Percentiles rank a stretch among this genome's conserved stretches.
phyloP scores from a whole-genome alignment of 2,888 invertebrate genomes.

The Coelinius sp. region DNA sequence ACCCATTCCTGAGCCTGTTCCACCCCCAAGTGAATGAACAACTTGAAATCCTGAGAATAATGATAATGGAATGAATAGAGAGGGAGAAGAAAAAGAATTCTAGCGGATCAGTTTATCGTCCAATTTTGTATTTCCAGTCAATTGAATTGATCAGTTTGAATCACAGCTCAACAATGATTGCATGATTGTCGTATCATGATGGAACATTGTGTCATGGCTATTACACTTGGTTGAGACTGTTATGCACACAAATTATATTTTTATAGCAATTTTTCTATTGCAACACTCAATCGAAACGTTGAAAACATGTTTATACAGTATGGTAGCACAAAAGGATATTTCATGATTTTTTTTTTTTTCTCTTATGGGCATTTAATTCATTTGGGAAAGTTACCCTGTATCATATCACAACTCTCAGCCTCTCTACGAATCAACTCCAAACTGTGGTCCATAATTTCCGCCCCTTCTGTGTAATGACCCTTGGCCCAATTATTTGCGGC shows the following conservation, averaged over 20 bases:
- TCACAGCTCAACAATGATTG: conserved; percentile 22
- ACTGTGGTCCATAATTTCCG: conserved; percentile 84
- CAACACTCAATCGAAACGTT: not conserved
- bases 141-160: conserved; percentile 25
- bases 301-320: too few species aligned
- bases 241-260: not conserved
- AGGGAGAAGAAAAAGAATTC: not conserved
- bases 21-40: conserved; percentile 86
- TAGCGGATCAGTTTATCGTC: not conserved
- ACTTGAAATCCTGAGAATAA: conserved; percentile 77
- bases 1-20: conserved; percentile 82
- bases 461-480: conserved; percentile 94
- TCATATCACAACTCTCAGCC: conserved; percentile 90
- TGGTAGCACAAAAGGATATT: too few species aligned
- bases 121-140: not conserved
- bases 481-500: conserved; percentile 73
- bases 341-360: too few species aligned
- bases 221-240: not conserved
- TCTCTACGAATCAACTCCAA: conserved; percentile 85
- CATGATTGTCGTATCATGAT: conserved; percentile 20
- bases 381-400: conserved; percentile 72
- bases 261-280: not conserved
- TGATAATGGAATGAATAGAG: not conserved
- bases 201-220: conserved; percentile 1
- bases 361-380: too few species aligned